Conservation (phyloP, 2,888 invertebrate genomes). For the Erebia aethiops region DNA sequence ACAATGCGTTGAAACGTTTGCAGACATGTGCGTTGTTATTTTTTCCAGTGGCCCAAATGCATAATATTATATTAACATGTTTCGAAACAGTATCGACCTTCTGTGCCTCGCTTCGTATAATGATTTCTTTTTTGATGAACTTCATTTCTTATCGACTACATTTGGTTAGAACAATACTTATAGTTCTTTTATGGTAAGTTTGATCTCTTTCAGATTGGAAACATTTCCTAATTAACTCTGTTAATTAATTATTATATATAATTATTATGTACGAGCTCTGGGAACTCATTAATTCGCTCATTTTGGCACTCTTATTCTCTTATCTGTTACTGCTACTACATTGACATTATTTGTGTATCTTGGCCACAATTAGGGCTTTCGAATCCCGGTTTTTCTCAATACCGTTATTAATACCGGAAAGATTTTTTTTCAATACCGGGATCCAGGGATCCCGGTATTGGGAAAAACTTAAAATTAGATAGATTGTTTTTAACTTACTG, state of each 20-base stretch:
- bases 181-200: conserved; percentile 13
- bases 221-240: not conserved
- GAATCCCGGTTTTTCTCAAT: too few species aligned
- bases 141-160: conserved; percentile 39
- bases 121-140: conserved; percentile 50
- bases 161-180: conserved; percentile 22
- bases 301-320: not conserved
- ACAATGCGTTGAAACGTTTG: conserved; percentile 21
- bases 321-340: not conserved
- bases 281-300: not conserved
- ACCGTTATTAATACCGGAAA: too few species aligned
- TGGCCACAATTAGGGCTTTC: too few species aligned
- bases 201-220: conserved; percentile 1
- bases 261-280: not conserved
- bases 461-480: too few species aligned
- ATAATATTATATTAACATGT: conserved; percentile 65
- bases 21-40: conserved; percentile 32
- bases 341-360: not conserved
- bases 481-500: too few species aligned
- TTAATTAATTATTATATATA: not conserved
- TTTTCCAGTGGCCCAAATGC: conserved; percentile 69
- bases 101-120: conserved; percentile 55
- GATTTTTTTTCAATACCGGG: too few species aligned
- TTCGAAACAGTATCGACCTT: conserved; percentile 70
- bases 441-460: too few species aligned